Conservation (phyloP, 2,888 invertebrate genomes). For the Teleiodes luculella region DNA sequence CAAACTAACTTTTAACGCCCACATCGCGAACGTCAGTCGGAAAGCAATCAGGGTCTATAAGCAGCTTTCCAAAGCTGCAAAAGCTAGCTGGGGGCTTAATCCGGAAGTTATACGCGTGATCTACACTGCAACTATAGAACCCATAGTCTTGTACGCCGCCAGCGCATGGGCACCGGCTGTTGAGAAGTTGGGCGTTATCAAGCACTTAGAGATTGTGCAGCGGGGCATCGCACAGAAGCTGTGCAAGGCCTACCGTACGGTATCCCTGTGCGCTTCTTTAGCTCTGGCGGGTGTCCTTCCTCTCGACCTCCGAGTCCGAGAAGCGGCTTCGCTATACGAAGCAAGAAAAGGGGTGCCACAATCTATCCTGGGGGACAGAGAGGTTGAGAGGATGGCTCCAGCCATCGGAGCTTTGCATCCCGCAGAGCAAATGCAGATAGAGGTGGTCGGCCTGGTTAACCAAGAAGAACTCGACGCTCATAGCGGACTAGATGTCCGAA, state of each 20-base stretch:
- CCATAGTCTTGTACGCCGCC: background rate
- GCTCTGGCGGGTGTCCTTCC: background rate
- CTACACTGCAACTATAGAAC: constrained; percentile 8
- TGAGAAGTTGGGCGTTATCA: background rate
- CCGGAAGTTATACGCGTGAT: background rate
- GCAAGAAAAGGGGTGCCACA: no score
- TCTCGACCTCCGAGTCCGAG: background rate
- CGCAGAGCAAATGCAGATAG: background rate
- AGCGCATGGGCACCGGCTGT: background rate
- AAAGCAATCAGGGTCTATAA: constrained; percentile 8
- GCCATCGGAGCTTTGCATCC: background rate
- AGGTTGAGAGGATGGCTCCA: background rate
- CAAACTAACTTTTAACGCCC: constrained; percentile 7
- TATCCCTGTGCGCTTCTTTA: background rate
- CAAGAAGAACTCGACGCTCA: no score
- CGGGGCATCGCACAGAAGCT: background rate
- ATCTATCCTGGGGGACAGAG: no score
- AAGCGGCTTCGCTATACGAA: background rate
- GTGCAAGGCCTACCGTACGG: background rate
- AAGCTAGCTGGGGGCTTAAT: background rate
- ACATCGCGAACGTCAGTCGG: background rate
- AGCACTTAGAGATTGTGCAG: background rate
- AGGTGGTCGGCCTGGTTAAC: no score
- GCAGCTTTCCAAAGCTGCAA: constrained; percentile 6
- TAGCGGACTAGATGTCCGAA: constrained; percentile 2